These are phyloP conservation scores for Decapterus maruadsi DNA, from an alignment of 2,797 vertebrate genomes.

Conservation along the genomic window DNA sequence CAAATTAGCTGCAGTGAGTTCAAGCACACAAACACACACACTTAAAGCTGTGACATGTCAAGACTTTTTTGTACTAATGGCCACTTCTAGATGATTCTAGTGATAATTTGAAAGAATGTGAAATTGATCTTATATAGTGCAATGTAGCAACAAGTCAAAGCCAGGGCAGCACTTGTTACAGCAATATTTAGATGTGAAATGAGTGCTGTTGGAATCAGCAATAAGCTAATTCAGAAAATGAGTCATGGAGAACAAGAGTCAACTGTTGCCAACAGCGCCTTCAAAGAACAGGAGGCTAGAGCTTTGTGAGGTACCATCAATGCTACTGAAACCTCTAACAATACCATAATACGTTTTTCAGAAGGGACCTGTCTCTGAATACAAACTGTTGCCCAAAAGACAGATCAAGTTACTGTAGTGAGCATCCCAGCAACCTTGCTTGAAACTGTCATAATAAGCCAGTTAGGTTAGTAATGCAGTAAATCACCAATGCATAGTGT, in stretches of 20 bases:
- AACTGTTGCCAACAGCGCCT: neutral
- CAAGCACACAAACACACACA: neutral
- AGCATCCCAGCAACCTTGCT: neutral
- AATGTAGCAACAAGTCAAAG: neutral
- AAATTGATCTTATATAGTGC: neutral
- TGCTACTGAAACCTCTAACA: too few relatives aligned
- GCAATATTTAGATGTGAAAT: neutral
- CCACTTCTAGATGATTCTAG: neutral
- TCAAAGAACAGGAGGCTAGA: neutral
- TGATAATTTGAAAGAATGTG: neutral
- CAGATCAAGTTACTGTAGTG: too few relatives aligned
- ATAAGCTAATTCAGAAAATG: too few relatives aligned
- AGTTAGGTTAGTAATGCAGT: neutral
- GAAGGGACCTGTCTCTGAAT: neutral
- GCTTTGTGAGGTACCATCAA: too few relatives aligned
- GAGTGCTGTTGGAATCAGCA: neutral
- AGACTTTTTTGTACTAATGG: neutral
- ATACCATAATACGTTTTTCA: too few relatives aligned
- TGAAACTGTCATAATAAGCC: neutral
- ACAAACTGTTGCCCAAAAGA: neutral
- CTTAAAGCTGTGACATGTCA: neutral
- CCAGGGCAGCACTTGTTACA: neutral
- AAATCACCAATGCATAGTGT: too few relatives aligned
- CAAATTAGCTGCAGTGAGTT: constrained; percentile 6
- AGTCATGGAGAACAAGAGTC: too few relatives aligned